Percentiles rank a stretch among this genome's conserved stretches.
Evolutionary conservation across 2,113 vertebrate genomes (phyloP).

Genomic region (Panthera tigris): DNA sequence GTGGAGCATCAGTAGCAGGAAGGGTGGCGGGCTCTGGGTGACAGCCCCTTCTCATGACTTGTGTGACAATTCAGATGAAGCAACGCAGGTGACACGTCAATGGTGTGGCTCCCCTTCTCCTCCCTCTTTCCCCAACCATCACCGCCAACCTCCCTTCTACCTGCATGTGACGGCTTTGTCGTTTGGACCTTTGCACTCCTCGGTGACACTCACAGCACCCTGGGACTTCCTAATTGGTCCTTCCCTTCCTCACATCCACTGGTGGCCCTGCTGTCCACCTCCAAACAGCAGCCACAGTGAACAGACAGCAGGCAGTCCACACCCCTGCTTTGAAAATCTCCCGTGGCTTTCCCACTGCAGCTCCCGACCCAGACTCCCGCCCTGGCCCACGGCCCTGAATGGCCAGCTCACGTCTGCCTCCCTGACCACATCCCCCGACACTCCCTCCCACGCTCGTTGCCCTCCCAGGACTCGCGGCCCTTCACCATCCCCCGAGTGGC

Average conservation of each 20-base stretch:
- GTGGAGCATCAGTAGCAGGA: background rate
- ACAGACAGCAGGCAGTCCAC: background rate
- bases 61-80: background rate
- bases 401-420: background rate
- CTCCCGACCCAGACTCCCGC: too few relatives aligned
- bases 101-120: background rate
- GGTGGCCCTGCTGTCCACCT: too few relatives aligned
- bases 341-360: too few relatives aligned
- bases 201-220: too few relatives aligned
- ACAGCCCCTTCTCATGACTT: too few relatives aligned
- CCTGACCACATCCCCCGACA: background rate
- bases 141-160: background rate
- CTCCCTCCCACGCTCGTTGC: fast-evolving
- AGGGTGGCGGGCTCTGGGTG: too few relatives aligned
- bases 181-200: too few relatives aligned
- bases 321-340: background rate
- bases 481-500: background rate
- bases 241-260: background rate
- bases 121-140: background rate
- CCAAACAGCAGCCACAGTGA: background rate
- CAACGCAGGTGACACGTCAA: fast-evolving
- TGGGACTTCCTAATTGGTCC: background rate
- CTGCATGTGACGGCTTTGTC: fast-evolving
- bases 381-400: too few relatives aligned
- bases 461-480: background rate